These are phyloP conservation scores for Ctenicera cuprea DNA, from an alignment of 2,888 invertebrate genomes.

Conservation along the genomic window DNA sequence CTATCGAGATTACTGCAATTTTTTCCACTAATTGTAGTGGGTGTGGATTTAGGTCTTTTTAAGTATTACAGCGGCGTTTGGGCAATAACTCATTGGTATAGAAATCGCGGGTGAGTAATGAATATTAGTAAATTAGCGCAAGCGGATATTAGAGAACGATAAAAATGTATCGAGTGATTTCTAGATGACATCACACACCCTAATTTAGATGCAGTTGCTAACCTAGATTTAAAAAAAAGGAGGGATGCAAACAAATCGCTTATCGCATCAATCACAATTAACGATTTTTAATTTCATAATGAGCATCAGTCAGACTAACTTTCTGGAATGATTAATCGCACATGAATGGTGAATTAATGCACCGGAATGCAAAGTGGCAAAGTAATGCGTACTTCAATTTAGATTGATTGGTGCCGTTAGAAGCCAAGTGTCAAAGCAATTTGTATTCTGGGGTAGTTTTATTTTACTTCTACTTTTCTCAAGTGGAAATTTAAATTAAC, in stretches of 20 bases:
- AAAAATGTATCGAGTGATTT: conserved; percentile 1
- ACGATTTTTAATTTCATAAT: conserved; percentile 13
- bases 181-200: conserved; percentile 2
- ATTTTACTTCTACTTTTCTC: no score
- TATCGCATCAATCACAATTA: conserved; percentile 28
- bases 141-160: background rate
- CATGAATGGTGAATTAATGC: background rate
- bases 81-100: background rate
- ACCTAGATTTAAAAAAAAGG: background rate
- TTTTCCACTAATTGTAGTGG: background rate
- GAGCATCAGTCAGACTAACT: background rate
- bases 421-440: background rate
- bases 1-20: background rate
- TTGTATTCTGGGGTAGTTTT: background rate
- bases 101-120: background rate
- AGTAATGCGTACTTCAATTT: conserved; percentile 20
- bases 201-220: conserved; percentile 1
- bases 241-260: conserved; percentile 13
- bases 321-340: conserved; percentile 13
- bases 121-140: conserved; percentile 2
- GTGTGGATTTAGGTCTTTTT: background rate
- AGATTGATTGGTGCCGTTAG: background rate
- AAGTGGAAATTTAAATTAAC: no score
- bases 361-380: conserved; percentile 4
- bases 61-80: background rate